phyloP scores from a whole-genome alignment of 2,113 vertebrate genomes.

The Triplophysa siluroides region DNA sequence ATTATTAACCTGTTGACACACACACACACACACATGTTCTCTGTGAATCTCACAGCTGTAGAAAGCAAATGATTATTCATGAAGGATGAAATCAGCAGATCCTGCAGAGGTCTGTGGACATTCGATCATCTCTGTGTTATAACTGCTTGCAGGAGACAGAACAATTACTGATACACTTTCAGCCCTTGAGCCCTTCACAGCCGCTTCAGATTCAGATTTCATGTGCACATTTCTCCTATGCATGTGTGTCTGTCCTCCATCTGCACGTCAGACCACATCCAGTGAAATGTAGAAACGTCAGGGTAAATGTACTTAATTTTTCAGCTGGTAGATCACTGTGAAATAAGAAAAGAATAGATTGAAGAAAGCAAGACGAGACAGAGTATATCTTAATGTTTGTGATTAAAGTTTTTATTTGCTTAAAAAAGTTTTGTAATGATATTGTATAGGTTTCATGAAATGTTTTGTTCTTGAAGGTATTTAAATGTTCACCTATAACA shows the following conservation, averaged over 20 bases:
- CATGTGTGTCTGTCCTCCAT: constrained; percentile 49
- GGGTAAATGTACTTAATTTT: constrained; percentile 44
- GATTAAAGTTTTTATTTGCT: too few relatives aligned
- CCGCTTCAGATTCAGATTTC: constrained; percentile 66
- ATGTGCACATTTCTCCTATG: constrained; percentile 58
- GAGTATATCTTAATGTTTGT: too few relatives aligned
- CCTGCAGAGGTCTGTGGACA: constrained; percentile 50
- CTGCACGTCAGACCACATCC: constrained; percentile 43
- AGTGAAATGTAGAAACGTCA: constrained; percentile 55
- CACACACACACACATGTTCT: too few relatives aligned
- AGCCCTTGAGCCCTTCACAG: constrained; percentile 58
- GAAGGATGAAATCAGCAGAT: constrained; percentile 14
- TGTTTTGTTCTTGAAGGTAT: too few relatives aligned
- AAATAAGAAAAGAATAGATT: too few relatives aligned
- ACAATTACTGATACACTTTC: constrained; percentile 44
- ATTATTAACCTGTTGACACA: not conserved
- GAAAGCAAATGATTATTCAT: constrained; percentile 32
- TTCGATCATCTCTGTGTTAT: constrained; percentile 58
- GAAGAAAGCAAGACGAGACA: too few relatives aligned
- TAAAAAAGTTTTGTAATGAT: too few relatives aligned
- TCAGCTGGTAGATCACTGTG: too few relatives aligned
- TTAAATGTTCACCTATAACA: too few relatives aligned
- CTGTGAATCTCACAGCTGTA: not conserved
- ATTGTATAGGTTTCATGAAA: too few relatives aligned
- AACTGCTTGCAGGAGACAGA: constrained; percentile 55